Conservation (phyloP, 2,888 invertebrate genomes). For the Buathra laborator region DNA sequence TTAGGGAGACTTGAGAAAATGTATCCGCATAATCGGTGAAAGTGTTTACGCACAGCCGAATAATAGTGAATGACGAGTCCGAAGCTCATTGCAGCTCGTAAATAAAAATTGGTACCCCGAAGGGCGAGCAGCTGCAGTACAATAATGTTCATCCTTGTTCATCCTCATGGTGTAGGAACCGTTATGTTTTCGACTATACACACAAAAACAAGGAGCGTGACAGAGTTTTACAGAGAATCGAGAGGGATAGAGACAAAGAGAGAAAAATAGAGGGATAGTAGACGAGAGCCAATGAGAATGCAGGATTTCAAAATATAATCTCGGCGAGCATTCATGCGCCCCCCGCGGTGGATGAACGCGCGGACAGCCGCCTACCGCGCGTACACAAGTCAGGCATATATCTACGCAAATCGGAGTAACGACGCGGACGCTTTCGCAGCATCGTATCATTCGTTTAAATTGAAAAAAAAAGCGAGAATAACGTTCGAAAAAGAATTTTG, state of each 20-base stretch:
- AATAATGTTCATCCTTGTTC: not conserved
- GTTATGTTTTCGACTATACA: constrained; percentile 22
- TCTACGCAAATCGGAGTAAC: constrained; percentile 22
- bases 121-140: constrained; percentile 10
- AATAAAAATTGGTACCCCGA: not conserved
- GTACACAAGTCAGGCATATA: not conserved
- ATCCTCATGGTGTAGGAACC: not conserved
- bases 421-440: constrained; percentile 56
- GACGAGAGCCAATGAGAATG: constrained; percentile 11
- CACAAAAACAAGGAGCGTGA: not conserved
- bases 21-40: not conserved
- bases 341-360: constrained; percentile 33
- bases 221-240: not conserved
- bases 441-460: not conserved
- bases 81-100: constrained; percentile 3
- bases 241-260: not conserved
- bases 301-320: constrained; percentile 27
- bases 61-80: not conserved
- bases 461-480: not conserved
- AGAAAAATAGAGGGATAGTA: not conserved
- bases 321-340: not conserved
- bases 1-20: too few relatives aligned
- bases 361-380: not conserved
- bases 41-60: not conserved
- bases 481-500: constrained; percentile 8